phyloP scores from a whole-genome alignment of 2,113 vertebrate genomes.

The Otis tarda region DNA sequence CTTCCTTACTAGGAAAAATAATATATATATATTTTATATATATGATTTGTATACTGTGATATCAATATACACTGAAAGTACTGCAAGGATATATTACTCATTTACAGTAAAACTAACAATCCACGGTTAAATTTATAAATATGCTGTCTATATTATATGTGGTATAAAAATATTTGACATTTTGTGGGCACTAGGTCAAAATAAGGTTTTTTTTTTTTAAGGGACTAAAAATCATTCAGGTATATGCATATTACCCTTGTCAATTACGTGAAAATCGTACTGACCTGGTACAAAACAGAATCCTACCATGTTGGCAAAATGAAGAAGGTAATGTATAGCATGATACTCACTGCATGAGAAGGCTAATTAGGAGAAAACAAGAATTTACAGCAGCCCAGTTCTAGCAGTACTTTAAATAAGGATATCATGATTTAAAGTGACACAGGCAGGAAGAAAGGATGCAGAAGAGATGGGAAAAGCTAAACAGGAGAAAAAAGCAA shows the following conservation, averaged over 20 bases:
- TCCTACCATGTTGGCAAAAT: not conserved
- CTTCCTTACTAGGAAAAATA: constrained; percentile 69
- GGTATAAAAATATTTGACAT: constrained; percentile 87
- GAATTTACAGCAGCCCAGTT: constrained; percentile 32
- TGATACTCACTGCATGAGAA: not conserved
- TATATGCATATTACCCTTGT: constrained; percentile 75
- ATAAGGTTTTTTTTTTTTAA: constrained; percentile 64
- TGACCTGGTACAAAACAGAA: constrained; percentile 46
- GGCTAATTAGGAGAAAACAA: not conserved
- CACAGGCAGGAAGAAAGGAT: not conserved
- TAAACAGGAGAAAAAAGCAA: not conserved
- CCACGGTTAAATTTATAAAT: constrained; percentile 87
- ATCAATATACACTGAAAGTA: constrained; percentile 80
- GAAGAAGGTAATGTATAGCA: not conserved
- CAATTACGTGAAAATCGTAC: constrained; percentile 14
- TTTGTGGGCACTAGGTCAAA: constrained; percentile 80
- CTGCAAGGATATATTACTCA: constrained; percentile 87
- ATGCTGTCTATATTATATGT: constrained; percentile 86
- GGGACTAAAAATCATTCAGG: constrained; percentile 77
- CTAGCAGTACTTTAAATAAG: constrained; percentile 39
- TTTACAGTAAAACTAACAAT: constrained; percentile 84
- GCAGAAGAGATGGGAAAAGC: not conserved
- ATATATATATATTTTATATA: constrained; percentile 82
- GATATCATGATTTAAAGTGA: not conserved
- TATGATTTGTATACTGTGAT: constrained; percentile 80